Evolutionary conservation across 1,140 invertebrate species (phyloP), one percentile per base, ranked within the genome.

Genomic region (Leptopilina boulardi): DNA sequence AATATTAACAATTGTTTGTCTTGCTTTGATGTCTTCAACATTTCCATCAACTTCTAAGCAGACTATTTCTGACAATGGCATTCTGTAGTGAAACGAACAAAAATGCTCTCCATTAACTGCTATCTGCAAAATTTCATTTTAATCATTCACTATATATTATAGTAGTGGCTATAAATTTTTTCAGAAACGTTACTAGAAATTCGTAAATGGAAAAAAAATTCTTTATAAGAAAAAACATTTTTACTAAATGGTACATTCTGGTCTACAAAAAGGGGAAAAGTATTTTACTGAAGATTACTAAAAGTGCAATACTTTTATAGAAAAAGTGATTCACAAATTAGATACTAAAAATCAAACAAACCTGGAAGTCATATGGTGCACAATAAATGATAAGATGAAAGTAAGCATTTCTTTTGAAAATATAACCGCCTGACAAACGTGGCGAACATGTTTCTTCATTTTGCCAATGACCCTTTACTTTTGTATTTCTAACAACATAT

Each of bases 401-500:
- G 23, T 87, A 91, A 9, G 83, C 74, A 66, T 89, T 87, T 3
- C 86, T 74, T 1, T 83, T 77, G 26, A 91, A 89, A 19, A 87
- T 71, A 38, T 82, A 84, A 15, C 84, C 83, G 18, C 81, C 78
- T 3, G 86, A 73, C 18, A 81, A 73, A 6, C 80, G 77, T 11
- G 91, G 88, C 8, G 94, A 94, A 30, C 92, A 92, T 30, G 93
- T 93, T 86, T 96, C 95, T 84, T 96, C 95, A 3, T 90, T 83
- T 0, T 94, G 94, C 95, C 95, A 97, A 6, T 82, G 82, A 15
- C 93, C 92, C 70, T 90, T 88, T 4, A 92, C 81, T 59, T 93
- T 92, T 3, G 92, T 90, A 85, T 97, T 98, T 54, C 96, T 91
- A 1, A 97, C 96, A n/a, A 97, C 93, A 79, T 95, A 94, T 47